These are phyloP conservation scores for Palythoa grandis DNA, from an alignment of 92 coral and sea anemone species.

Conservation along the genomic window DNA sequence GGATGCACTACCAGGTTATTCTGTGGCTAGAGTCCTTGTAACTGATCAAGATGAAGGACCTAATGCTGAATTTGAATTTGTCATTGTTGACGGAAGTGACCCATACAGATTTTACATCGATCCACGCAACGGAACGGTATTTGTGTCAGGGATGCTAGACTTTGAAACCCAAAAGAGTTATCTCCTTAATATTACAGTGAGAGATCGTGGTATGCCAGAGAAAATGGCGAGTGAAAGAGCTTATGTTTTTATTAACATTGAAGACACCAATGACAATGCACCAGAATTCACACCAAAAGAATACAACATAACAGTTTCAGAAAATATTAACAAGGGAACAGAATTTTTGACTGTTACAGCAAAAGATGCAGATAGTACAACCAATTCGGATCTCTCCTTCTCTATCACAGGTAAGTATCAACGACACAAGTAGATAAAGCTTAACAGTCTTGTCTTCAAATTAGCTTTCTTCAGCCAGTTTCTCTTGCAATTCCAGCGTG, in stretches of 20 bases:
- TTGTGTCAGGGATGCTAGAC: constrained; percentile 90
- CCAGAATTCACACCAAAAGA: constrained; percentile 70
- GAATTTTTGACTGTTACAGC: constrained; percentile 70
- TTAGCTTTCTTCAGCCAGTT: no score
- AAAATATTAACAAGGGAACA: constrained; percentile 58
- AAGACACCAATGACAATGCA: constrained; percentile 80
- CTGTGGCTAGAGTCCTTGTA: constrained; percentile 65
- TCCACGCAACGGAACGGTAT: constrained; percentile 81
- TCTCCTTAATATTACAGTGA: constrained; percentile 76
- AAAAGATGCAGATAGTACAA: constrained; percentile 69
- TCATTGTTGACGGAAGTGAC: constrained; percentile 72
- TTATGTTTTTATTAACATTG: constrained; percentile 59
- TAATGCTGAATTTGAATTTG: constrained; percentile 80
- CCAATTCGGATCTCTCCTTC: constrained; percentile 67
- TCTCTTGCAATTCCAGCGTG: no score
- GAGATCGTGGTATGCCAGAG: constrained; percentile 74
- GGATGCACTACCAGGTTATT: constrained; percentile 77
- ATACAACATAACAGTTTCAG: constrained; percentile 58
- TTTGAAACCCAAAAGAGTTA: constrained; percentile 70
- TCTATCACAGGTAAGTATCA: constrained; percentile 50
- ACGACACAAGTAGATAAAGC: background rate
- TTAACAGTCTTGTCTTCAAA: no score
- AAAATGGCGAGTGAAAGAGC: constrained; percentile 53
- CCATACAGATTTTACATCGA: constrained; percentile 86
- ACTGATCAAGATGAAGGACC: constrained; percentile 85